phyloP scores from a whole-genome alignment of 2,113 vertebrate species.

The Ceyx cyanopectus region DNA sequence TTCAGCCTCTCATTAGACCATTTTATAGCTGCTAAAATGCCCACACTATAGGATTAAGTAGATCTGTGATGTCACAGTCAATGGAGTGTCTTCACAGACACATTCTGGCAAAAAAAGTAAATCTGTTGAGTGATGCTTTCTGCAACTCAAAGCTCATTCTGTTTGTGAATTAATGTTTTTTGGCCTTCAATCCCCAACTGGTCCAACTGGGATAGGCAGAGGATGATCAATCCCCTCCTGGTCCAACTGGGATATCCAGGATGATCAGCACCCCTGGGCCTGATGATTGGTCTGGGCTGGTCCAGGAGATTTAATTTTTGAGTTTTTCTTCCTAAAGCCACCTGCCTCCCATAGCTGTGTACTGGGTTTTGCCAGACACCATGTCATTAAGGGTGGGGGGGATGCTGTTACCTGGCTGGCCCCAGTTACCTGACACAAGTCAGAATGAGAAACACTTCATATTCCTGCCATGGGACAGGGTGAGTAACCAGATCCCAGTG shows the following conservation, averaged over 20 bases:
- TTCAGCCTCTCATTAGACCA: not conserved
- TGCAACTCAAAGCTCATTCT: not conserved
- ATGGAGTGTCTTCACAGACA: not conserved
- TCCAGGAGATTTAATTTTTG: not conserved
- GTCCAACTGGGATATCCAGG: not conserved
- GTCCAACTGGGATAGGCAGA: too few relatives aligned
- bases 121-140: not conserved
- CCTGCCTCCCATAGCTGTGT: accelerated
- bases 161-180: not conserved
- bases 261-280: not conserved
- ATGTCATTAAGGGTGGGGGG: not conserved
- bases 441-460: not conserved
- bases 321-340: not conserved
- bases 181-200: not conserved
- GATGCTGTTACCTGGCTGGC: not conserved
- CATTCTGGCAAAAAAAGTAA: not conserved
- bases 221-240: not conserved
- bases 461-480: not conserved
- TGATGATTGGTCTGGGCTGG: not conserved
- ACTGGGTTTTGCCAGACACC: not conserved
- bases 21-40: not conserved
- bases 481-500: not conserved
- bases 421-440: not conserved
- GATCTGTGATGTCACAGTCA: not conserved
- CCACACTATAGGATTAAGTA: not conserved